phyloP scores from a whole-genome alignment of 2,797 vertebrate genomes.

The Molossus alvarezi region DNA sequence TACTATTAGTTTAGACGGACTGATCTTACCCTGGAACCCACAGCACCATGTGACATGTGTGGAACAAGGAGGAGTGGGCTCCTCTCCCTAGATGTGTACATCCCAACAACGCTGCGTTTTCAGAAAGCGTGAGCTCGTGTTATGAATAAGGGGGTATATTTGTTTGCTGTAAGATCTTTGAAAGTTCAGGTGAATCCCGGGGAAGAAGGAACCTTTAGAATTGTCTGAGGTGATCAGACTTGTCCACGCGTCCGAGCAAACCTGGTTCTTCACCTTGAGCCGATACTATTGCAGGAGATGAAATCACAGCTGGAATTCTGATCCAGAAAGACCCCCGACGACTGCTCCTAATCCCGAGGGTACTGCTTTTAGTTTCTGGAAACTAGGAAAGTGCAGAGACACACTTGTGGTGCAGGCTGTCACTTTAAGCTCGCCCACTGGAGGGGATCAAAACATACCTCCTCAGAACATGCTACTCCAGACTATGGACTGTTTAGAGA shows the following conservation, averaged over 20 bases:
- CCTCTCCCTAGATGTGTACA: background rate
- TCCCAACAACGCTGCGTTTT: background rate
- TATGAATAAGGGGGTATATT: background rate
- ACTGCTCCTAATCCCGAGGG: background rate
- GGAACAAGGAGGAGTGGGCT: accelerated
- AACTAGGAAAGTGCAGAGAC: background rate
- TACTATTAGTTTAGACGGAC: no score
- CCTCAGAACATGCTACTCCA: background rate
- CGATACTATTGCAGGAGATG: background rate
- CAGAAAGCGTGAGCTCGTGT: background rate
- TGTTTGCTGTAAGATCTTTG: background rate
- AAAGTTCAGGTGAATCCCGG: background rate
- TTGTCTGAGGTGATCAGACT: background rate
- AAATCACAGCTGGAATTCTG: background rate
- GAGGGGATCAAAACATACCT: background rate
- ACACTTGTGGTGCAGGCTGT: background rate
- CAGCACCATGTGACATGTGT: background rate
- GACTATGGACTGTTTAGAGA: background rate
- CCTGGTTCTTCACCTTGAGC: background rate
- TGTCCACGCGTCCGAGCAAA: background rate
- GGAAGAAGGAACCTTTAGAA: background rate
- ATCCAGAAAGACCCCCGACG: background rate
- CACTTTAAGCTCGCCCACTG: background rate
- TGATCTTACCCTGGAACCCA: background rate
- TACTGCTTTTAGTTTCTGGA: background rate